Evolutionary conservation across 2,888 invertebrate genomes (phyloP).

Genomic region (Cremastinae sp.): DNA sequence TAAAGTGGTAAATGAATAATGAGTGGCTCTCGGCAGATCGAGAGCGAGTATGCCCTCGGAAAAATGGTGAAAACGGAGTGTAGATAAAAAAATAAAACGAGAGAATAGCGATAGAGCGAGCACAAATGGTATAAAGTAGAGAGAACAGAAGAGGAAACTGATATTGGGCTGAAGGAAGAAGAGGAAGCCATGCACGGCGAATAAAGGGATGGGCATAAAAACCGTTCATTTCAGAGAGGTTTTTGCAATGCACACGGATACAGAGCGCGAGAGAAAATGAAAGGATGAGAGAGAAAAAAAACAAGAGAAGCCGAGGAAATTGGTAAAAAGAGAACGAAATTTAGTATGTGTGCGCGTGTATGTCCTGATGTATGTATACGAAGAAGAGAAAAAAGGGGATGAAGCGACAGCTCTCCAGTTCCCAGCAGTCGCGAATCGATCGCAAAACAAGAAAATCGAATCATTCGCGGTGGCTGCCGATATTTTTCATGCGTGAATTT

Average conservation of each 20-base stretch:
- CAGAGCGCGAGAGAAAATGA: neutral
- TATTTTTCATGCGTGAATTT: slow-evolving; percentile 79
- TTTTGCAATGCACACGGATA: slow-evolving; percentile 14
- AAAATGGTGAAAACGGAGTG: slow-evolving; percentile 42
- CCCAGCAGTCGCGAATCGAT: slow-evolving; percentile 62
- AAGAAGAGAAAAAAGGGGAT: slow-evolving; percentile 22
- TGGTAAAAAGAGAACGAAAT: slow-evolving; percentile 48
- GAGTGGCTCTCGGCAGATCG: slow-evolving; percentile 69
- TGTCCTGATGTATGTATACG: neutral
- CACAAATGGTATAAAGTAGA: slow-evolving; percentile 47
- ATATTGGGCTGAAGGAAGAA: slow-evolving; percentile 1
- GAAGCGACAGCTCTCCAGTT: slow-evolving; percentile 47
- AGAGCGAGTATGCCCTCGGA: slow-evolving; percentile 41
- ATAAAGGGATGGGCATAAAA: slow-evolving; percentile 26
- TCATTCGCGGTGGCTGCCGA: slow-evolving; percentile 75
- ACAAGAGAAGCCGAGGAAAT: slow-evolving; percentile 52
- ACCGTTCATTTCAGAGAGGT: slow-evolving; percentile 41
- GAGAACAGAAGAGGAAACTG: slow-evolving; percentile 45
- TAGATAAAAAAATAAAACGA: slow-evolving; percentile 51
- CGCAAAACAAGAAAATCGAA: slow-evolving; percentile 77
- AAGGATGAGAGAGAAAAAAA: slow-evolving; percentile 45
- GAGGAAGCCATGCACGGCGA: slow-evolving; percentile 6
- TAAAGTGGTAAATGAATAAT: slow-evolving; percentile 79
- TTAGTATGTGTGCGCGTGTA: neutral
- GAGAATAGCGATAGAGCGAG: slow-evolving; percentile 53